These are phyloP conservation scores for Drosophila kuntzei DNA, from an alignment of 2,888 invertebrate species.

Conservation along the genomic window DNA sequence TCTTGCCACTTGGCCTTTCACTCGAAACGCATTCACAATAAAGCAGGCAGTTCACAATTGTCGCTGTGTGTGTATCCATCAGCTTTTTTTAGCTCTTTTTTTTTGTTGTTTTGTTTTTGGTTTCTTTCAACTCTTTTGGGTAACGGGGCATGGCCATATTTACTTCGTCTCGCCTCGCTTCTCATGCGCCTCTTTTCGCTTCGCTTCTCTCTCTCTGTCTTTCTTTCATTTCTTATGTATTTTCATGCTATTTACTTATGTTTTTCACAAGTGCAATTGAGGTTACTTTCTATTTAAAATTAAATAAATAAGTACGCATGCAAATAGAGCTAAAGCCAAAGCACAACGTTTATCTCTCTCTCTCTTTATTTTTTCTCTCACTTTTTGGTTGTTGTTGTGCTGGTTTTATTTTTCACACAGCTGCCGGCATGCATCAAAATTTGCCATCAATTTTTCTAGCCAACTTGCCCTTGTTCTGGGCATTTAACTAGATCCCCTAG, in stretches of 20 bases:
- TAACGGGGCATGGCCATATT: slow-evolving; percentile 38
- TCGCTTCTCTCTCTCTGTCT: neutral
- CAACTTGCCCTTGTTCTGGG: slow-evolving; percentile 47
- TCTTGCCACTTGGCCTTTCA: slow-evolving; percentile 46
- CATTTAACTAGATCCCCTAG: slow-evolving; percentile 42
- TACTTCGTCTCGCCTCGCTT: slow-evolving; percentile 31
- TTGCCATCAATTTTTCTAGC: slow-evolving; percentile 72
- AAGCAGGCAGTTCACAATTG: slow-evolving; percentile 10
- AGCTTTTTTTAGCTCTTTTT: slow-evolving; percentile 5
- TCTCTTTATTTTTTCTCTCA: slow-evolving; percentile 4
- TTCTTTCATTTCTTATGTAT: slow-evolving; percentile 35
- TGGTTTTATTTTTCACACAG: slow-evolving; percentile 63
- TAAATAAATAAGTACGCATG: slow-evolving; percentile 72
- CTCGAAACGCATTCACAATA: slow-evolving; percentile 24
- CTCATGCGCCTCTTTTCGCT: neutral
- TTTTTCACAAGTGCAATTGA: slow-evolving; percentile 79
- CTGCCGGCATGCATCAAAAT: slow-evolving; percentile 77
- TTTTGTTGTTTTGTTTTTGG: neutral
- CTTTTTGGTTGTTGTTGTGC: slow-evolving; percentile 20
- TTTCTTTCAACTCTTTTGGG: slow-evolving; percentile 13
- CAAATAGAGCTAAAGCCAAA: slow-evolving; percentile 55
- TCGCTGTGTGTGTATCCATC: slow-evolving; percentile 1
- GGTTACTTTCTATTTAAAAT: slow-evolving; percentile 79
- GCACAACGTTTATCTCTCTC: slow-evolving; percentile 22
- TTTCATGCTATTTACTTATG: slow-evolving; percentile 71